Evolutionary conservation across 2,797 vertebrate genomes (phyloP), one percentile per base, ranked within the genome.

Genomic region (Pangasius mekongensis): DNA sequence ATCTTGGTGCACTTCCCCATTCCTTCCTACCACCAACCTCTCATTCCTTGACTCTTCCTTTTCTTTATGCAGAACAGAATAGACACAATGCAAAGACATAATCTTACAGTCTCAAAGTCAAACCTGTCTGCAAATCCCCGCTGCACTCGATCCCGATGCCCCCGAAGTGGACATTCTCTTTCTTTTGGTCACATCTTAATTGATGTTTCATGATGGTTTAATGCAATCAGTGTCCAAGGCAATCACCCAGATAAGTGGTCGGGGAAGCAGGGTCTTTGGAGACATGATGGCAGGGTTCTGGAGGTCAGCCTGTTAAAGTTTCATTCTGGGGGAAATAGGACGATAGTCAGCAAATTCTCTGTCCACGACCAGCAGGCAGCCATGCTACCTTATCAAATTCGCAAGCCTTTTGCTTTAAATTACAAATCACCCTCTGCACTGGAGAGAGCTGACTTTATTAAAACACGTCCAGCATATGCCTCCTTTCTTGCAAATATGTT

Each of bases 251-350:
- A 91, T 91, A 92, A 91, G 91, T 91, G 89, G 87, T 90, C 76
- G 39, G 86, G 82, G 89, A 89, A 92, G 87, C 69, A 60, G 87
- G 90, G 88, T 90, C 88, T 92, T 90, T 16, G 89, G 89, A 91
- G 90, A 92, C 73, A 71, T 88, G 92, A 90, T 67, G 39, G 52
- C 49, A 66, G 88, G 92, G 89, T 89, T 83, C 87, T 1, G 58
- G n/a, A 92, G 93, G 94, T 95, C 93, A 92, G 90, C 90, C 91
- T 74, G 93, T 93, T 93, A 92, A 92, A 93, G 93, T 94, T 95
- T 92, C 90, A 92, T 92, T 91, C 66, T 83, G 90, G 89, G 5
- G 3, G 91, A 94, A 93, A 91, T 87, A 86, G 67, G 89, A 92
- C 90, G 76, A 47, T 84, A 81, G 93, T 95, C 94, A 94, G 94